These are phyloP conservation scores for Poeciliopsis presidionis DNA, from an alignment of 2,797 vertebrate genomes.

Conservation along the genomic window DNA sequence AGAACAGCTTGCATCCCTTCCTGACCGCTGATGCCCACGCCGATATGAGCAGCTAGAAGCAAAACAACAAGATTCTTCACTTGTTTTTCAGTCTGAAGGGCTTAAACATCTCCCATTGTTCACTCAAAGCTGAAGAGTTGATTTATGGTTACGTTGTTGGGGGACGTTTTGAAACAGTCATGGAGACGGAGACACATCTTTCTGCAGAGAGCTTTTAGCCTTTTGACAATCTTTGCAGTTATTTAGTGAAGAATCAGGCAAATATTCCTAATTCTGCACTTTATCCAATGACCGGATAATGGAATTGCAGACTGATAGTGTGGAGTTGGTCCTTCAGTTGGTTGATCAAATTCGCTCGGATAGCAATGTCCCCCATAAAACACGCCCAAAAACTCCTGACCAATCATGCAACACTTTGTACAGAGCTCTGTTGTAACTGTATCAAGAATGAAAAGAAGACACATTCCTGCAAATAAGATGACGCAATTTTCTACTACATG, in stretches of 20 bases:
- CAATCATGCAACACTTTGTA: neutral
- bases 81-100: neutral
- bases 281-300: no score
- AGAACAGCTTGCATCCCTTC: constrained; percentile 96
- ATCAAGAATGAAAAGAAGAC: neutral
- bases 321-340: no score
- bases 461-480: neutral
- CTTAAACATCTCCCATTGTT: neutral
- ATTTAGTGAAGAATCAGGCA: no score
- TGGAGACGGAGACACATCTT: no score
- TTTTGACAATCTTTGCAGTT: no score
- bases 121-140: neutral
- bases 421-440: neutral
- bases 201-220: no score
- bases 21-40: constrained; percentile 92
- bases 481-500: neutral
- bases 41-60: constrained; percentile 89
- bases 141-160: neutral
- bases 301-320: no score
- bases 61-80: neutral
- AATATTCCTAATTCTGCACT: neutral
- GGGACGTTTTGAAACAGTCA: no score
- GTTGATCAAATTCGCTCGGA: no score
- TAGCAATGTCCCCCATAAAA: no score
- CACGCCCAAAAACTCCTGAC: neutral